Evolutionary conservation across 1,140 invertebrate genomes (phyloP).

Genomic region (Odontomachus brunneus): DNA sequence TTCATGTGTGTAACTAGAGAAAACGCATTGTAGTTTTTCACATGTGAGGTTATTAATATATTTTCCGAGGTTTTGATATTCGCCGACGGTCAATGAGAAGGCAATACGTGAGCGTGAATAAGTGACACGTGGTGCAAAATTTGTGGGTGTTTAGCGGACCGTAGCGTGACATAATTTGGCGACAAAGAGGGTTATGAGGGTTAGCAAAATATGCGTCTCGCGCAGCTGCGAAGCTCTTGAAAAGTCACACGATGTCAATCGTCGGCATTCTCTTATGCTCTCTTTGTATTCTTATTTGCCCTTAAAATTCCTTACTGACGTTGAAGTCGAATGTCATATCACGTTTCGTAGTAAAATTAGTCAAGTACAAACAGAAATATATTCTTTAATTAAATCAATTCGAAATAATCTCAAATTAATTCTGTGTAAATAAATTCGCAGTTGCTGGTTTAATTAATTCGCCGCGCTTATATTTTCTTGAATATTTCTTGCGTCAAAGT

Average conservation of each 20-base stretch:
- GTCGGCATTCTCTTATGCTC: conserved; percentile 45
- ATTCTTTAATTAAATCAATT: neutral
- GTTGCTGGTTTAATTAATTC: neutral
- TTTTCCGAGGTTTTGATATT: conserved; percentile 16
- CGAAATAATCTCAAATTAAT: neutral
- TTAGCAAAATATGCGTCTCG: conserved; percentile 62
- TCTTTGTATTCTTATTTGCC: neutral
- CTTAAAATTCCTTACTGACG: neutral
- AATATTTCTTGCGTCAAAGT: too few relatives aligned
- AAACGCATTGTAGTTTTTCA: too few relatives aligned
- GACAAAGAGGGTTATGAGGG: conserved; percentile 67
- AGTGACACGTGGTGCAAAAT: conserved; percentile 80
- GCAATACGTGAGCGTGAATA: conserved; percentile 78
- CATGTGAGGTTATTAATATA: neutral
- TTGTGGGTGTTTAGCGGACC: conserved; percentile 83
- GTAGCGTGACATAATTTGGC: conserved; percentile 75
- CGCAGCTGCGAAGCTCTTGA: conserved; percentile 72
- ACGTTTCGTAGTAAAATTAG: neutral
- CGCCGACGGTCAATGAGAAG: conserved; percentile 75
- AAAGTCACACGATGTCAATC: conserved; percentile 76
- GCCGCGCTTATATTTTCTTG: neutral
- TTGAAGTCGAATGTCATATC: neutral
- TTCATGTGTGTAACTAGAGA: too few relatives aligned
- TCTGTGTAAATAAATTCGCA: neutral
- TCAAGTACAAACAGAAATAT: neutral